Percentiles rank a stretch among this genome's conserved stretches.
Conservation (phyloP, 2,888 invertebrate species). For the Lithophane socia region DNA sequence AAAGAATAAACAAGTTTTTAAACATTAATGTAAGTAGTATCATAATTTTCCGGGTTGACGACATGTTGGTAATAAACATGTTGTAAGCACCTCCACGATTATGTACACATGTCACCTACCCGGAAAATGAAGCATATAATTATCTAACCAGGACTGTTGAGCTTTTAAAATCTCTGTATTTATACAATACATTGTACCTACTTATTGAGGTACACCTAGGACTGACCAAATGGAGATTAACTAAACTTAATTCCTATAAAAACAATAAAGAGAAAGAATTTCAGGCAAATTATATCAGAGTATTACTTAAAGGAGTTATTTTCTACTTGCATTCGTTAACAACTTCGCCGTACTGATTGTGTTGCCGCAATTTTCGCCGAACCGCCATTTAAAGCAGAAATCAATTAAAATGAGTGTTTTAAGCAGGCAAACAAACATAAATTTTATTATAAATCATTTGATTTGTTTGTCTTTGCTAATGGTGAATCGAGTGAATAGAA, state of each 20-base stretch:
- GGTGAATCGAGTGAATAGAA: constrained; percentile 10
- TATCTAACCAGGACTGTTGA: neutral
- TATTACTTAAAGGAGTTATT: neutral
- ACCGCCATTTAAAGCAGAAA: constrained; percentile 8
- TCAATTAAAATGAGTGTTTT: constrained; percentile 5
- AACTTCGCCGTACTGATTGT: neutral
- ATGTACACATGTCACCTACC: constrained; percentile 5
- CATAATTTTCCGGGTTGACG: constrained; percentile 23
- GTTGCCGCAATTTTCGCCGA: neutral
- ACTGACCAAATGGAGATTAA: neutral
- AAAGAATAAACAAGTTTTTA: no score
- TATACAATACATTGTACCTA: neutral
- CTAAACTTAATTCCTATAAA: neutral
- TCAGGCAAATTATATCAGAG: no score
- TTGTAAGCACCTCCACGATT: neutral
- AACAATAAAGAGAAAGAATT: neutral
- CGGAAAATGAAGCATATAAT: constrained; percentile 1
- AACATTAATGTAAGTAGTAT: constrained; percentile 12
- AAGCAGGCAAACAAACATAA: neutral
- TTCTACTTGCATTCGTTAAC: neutral
- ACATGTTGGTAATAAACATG: constrained; percentile 15
- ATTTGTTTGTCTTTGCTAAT: neutral
- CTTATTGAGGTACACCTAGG: no score
- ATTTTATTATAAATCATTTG: constrained; percentile 9
- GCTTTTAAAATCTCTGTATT: neutral